phyloP scores from a whole-genome alignment of 2,797 vertebrate species.

The Pantherophis alleghaniensis region DNA sequence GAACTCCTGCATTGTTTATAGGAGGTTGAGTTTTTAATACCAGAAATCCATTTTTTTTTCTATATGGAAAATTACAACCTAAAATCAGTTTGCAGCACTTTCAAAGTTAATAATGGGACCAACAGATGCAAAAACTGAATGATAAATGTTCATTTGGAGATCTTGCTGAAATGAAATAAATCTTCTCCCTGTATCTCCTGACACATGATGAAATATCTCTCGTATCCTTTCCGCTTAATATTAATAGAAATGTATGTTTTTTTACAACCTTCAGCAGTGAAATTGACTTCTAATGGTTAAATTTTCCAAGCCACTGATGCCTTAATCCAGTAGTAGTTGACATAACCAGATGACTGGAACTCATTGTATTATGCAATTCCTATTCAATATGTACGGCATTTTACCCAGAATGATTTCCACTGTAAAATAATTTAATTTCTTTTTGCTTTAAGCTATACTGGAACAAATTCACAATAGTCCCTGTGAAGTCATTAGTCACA shows the following conservation, averaged over 20 bases:
- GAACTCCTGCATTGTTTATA: not conserved
- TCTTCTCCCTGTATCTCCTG: not conserved
- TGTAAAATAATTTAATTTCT: constrained; percentile 24
- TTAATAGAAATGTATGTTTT: constrained; percentile 13
- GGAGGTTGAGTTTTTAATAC: not conserved
- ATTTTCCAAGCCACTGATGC: constrained; percentile 22
- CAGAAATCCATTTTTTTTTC: not conserved
- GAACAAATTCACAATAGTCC: constrained; percentile 2
- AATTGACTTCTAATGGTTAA: constrained; percentile 11
- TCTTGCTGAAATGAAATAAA: constrained; percentile 2
- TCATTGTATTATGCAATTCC: constrained; percentile 5
- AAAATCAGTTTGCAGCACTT: not conserved
- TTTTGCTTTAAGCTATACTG: not conserved
- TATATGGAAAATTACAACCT: not conserved
- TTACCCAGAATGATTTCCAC: constrained; percentile 4
- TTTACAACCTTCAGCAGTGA: not conserved
- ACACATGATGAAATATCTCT: not conserved
- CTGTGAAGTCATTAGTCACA: constrained; percentile 13
- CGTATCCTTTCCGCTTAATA: not conserved
- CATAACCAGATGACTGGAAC: constrained; percentile 8
- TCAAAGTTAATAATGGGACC: not conserved
- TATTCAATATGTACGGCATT: constrained; percentile 8
- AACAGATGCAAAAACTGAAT: not conserved
- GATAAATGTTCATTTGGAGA: not conserved
- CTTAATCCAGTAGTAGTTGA: not conserved